Conservation (phyloP, 2,113 vertebrate genomes). For the Carassius carassius region DNA sequence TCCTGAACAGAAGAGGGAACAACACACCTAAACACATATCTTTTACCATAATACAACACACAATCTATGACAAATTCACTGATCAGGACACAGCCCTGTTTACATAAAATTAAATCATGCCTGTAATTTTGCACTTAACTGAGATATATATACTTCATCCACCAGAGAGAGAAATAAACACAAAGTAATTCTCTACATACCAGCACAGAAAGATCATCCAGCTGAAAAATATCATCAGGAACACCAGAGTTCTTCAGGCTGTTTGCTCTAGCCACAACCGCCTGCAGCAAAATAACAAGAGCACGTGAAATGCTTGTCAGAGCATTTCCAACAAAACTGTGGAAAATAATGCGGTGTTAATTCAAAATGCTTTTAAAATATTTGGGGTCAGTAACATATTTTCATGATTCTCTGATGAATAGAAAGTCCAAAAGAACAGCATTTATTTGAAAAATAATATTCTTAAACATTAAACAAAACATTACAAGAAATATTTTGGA, state of each 20-base stretch:
- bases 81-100: background rate
- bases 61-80: background rate
- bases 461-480: background rate
- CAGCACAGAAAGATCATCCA: constrained; percentile 97
- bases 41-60: background rate
- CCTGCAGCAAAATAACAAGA: constrained; percentile 70
- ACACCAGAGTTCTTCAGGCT: constrained; percentile 95
- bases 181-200: constrained; percentile 69
- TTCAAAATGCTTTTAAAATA: background rate
- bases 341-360: too few species aligned
- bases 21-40: background rate
- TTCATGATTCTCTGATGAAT: background rate
- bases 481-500: background rate
- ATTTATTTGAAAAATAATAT: background rate
- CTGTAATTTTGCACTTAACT: background rate
- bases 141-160: background rate
- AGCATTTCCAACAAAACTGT: background rate
- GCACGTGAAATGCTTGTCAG: background rate
- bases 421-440: background rate
- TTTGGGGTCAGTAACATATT: background rate
- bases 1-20: constrained; percentile 74
- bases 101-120: background rate
- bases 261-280: constrained; percentile 94
- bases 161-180: background rate
- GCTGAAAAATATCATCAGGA: constrained; percentile 96